These are phyloP conservation scores for Aricia artaxerxes DNA, from an alignment of 2,888 invertebrate genomes.

Conservation along the genomic window DNA sequence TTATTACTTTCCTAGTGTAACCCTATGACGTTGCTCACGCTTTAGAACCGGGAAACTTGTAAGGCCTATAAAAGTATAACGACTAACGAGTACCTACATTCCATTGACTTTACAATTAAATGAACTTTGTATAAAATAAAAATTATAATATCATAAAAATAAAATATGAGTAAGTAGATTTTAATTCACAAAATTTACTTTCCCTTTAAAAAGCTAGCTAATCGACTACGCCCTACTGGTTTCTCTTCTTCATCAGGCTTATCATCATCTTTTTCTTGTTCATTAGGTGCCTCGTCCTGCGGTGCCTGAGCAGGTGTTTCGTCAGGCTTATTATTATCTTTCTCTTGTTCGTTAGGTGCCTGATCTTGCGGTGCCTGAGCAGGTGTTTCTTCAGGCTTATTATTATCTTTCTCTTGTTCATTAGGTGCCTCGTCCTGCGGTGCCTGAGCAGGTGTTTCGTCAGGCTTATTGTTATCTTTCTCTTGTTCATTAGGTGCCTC, in stretches of 20 bases:
- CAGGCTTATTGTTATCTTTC: too few relatives aligned
- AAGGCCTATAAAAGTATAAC: background rate
- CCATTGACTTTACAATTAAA: too few relatives aligned
- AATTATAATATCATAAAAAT: background rate
- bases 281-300: background rate
- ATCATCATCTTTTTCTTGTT: background rate
- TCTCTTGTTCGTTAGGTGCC: background rate
- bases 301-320: background rate
- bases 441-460: too few relatives aligned
- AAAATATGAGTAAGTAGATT: background rate
- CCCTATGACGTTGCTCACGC: conserved; percentile 32
- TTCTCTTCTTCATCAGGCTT: background rate
- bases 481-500: background rate
- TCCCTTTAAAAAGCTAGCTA: background rate
- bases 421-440: too few relatives aligned
- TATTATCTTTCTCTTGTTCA: too few relatives aligned
- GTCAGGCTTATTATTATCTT: background rate
- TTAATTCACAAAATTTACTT: background rate
- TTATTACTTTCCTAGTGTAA: conserved; percentile 43
- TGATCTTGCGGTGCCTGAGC: too few relatives aligned
- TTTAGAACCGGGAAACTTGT: conserved; percentile 27
- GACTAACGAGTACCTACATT: too few relatives aligned
- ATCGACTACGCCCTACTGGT: background rate
- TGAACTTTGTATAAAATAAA: background rate
- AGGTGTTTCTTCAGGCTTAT: too few relatives aligned